Base-by-base conservation (phyloP, 2,113 vertebrate species). In the Pyrgilauda ruficollis region DNA sequence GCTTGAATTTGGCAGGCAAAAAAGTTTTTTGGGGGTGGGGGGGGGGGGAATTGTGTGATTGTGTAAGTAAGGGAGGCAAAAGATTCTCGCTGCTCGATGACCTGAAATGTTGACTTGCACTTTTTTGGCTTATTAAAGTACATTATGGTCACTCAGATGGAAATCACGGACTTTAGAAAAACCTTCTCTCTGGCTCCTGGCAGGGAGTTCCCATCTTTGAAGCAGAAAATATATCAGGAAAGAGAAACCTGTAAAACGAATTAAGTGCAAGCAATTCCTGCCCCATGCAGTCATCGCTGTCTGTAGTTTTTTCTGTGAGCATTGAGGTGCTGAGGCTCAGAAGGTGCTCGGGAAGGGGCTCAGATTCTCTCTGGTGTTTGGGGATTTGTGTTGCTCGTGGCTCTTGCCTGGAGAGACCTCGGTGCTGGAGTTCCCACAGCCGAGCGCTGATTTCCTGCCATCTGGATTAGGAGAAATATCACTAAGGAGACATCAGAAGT, bases 101-200 rank as follows among this genome's bases (percentile, higher is more conserved):
- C 35, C 87, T 85, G 44, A 95, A 44, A 55, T 59, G 43, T 80
- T 76, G 91, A 70, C 74, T 55, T 46, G 0, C 46, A 62, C 61
- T 80, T 72, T 72, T 41, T 61, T 2, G 35, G 74, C 66, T 75
- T 81, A 35, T 94, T 95, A 39, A 94, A 92, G 90, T 78, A 28
- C 7, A 1, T 50, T 64, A 6, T 66, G 58, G 89, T 94, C 69
- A 80, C 95, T 92, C 41, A 70, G 90, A 72, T 21, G 26, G 84
- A 94, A 97, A 97, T 97, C 79, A 37, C 66, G 84, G 90, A n/a
- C 75, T 92, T 53, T 23, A 89, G 93, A 49, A 84, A 56, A 58
- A 93, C 43, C 96, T 95, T 53, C 85, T 92, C 2, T 3, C 53
- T 31, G 9, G 28, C 21, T 41, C 87, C 63, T 89, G 78, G 66